Conservation (phyloP, 2,797 vertebrate species). For the Borostomias antarcticus region DNA sequence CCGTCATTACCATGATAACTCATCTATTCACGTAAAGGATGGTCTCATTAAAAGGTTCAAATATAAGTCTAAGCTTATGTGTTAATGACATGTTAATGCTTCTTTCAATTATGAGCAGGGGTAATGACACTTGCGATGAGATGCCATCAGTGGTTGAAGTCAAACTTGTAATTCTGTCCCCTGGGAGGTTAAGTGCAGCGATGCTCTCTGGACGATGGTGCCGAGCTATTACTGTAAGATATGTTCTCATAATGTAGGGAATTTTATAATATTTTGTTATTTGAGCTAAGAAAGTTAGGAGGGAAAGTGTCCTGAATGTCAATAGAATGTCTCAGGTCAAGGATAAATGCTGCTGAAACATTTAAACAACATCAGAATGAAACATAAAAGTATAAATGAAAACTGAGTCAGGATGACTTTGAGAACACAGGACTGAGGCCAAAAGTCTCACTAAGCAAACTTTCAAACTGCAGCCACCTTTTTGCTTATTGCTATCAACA, state of each 20-base stretch:
- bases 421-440: neutral
- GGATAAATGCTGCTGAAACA: neutral
- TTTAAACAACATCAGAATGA: neutral
- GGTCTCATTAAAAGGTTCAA: constrained; percentile 81
- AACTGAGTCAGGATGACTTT: neutral
- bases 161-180: constrained; percentile 73
- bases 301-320: neutral
- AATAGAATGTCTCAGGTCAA: neutral
- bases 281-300: neutral
- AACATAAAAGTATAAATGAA: too few species aligned
- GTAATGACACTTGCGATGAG: constrained; percentile 77
- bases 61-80: constrained; percentile 78
- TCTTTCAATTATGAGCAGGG: constrained; percentile 76
- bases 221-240: constrained; percentile 28
- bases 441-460: neutral
- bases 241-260: neutral
- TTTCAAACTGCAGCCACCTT: too few species aligned
- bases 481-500: too few species aligned
- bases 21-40: constrained; percentile 82
- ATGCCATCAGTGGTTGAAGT: constrained; percentile 66
- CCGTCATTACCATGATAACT: constrained; percentile 77
- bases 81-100: constrained; percentile 83
- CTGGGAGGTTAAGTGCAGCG: constrained; percentile 70
- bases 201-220: constrained; percentile 59
- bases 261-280: neutral